These are phyloP conservation scores for Lomographa bimaculata DNA, from an alignment of 2,888 invertebrate genomes.

Conservation along the genomic window DNA sequence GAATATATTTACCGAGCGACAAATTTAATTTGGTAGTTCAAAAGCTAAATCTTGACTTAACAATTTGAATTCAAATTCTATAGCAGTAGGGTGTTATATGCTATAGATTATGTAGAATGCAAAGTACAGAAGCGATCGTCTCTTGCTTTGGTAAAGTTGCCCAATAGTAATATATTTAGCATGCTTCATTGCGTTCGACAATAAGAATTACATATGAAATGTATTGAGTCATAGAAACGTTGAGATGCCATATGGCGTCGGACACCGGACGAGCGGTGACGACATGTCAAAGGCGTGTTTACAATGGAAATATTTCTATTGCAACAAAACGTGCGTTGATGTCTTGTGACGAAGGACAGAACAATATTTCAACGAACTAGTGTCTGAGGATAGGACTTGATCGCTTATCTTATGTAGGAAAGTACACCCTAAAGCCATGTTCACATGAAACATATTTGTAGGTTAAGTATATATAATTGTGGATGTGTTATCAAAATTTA, in stretches of 20 bases:
- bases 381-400: too few species aligned
- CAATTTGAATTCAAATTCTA: too few species aligned
- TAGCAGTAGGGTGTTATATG: too few species aligned
- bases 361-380: too few species aligned
- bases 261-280: slow-evolving; percentile 53
- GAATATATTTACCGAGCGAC: slow-evolving; percentile 5
- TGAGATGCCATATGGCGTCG: slow-evolving; percentile 65
- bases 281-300: slow-evolving; percentile 37
- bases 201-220: slow-evolving; percentile 44
- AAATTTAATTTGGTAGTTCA: neutral
- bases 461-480: too few species aligned
- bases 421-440: too few species aligned
- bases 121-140: slow-evolving; percentile 9
- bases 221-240: slow-evolving; percentile 60
- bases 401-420: neutral
- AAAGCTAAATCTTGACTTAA: too few species aligned
- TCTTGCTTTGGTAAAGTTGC: slow-evolving; percentile 12
- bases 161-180: slow-evolving; percentile 38
- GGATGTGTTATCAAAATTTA: too few species aligned
- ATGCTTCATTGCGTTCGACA: slow-evolving; percentile 46
- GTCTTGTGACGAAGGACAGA: too few species aligned
- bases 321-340: slow-evolving; percentile 1
- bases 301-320: slow-evolving; percentile 27
- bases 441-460: too few species aligned
- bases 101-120: neutral